phyloP scores from a whole-genome alignment of 2,113 vertebrate genomes.

The Eolophus roseicapilla region DNA sequence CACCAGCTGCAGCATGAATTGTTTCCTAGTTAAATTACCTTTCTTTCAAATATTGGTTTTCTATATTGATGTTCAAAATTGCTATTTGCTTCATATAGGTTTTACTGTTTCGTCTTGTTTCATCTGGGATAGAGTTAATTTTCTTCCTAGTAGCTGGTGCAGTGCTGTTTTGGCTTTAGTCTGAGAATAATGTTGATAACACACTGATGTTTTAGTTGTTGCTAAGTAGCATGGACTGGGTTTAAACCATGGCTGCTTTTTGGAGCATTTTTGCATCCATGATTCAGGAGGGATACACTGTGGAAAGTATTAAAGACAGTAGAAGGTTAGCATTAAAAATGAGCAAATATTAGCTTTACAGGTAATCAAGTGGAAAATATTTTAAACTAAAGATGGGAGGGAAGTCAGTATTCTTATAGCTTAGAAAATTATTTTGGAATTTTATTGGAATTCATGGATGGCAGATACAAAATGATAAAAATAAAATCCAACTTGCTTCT shows the following conservation, averaged over 20 bases:
- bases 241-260: neutral
- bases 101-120: neutral
- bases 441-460: neutral
- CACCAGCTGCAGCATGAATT: neutral
- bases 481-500: conserved; percentile 6
- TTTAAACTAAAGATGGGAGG: neutral
- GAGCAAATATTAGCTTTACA: neutral
- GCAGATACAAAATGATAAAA: conserved; percentile 11
- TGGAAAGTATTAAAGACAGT: neutral
- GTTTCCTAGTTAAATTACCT: neutral
- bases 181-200: neutral
- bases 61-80: rapidly evolving
- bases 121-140: neutral
- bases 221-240: neutral
- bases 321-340: neutral
- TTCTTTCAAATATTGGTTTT: neutral
- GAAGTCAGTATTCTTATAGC: neutral
- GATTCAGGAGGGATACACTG: neutral
- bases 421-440: neutral
- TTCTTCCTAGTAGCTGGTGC: neutral
- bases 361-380: neutral
- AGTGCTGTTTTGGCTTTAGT: neutral
- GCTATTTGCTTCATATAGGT: neutral
- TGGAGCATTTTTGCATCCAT: neutral
- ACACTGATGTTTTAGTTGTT: neutral